Percentiles rank a stretch among this genome's conserved stretches.
phyloP scores from a whole-genome alignment of 2,113 vertebrate species.

The Ranitomeya imitator region DNA sequence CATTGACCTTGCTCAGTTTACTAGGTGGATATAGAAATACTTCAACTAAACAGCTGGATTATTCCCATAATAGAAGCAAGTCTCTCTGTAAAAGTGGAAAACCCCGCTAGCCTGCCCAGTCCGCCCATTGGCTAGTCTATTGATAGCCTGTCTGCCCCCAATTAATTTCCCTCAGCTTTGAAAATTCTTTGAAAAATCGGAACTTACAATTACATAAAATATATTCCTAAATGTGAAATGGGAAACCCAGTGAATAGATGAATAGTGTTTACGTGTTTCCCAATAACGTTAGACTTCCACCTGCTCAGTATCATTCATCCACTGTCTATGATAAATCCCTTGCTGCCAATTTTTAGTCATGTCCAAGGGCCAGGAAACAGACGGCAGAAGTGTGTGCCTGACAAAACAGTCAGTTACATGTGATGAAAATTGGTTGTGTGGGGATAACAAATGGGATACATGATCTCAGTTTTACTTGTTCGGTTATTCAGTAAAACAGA shows the following conservation, averaged over 20 bases:
- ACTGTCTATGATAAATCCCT: conserved; percentile 18
- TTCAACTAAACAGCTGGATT: neutral
- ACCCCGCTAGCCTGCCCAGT: neutral
- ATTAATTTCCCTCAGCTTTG: neutral
- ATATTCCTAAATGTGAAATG: neutral
- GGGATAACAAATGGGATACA: neutral
- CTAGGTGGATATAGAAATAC: neutral
- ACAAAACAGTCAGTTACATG: neutral
- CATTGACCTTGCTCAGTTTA: no score
- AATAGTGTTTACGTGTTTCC: conserved; percentile 3
- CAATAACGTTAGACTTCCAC: neutral
- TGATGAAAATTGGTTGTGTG: neutral
- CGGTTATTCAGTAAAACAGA: neutral
- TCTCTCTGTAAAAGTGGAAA: neutral
- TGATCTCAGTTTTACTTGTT: neutral
- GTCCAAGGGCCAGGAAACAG: conserved; percentile 51
- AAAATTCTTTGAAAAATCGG: neutral
- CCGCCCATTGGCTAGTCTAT: neutral
- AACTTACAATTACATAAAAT: neutral
- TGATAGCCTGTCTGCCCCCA: neutral
- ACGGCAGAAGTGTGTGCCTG: neutral
- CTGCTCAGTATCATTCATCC: neutral
- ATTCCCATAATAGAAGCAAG: neutral
- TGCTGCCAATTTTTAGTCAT: neutral
- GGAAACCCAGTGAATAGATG: neutral